Conservation (phyloP, 1,140 invertebrate genomes). For the Helicorthomorpha holstii region DNA sequence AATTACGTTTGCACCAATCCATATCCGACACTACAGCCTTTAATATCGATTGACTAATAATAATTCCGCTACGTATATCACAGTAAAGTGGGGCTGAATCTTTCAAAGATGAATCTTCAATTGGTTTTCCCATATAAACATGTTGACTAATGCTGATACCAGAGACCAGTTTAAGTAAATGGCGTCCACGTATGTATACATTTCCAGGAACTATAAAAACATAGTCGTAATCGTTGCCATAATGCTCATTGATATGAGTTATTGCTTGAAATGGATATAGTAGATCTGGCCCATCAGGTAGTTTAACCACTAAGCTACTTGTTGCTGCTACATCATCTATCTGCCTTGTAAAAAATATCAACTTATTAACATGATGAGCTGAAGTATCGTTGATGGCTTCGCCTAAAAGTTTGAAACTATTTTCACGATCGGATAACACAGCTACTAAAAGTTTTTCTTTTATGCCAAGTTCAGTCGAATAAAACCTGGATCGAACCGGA, state of each 20-base stretch:
- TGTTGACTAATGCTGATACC: slow-evolving; percentile 64
- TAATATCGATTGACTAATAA: slow-evolving; percentile 57
- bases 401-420: slow-evolving; percentile 46
- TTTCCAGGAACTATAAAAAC: slow-evolving; percentile 70
- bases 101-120: slow-evolving; percentile 17
- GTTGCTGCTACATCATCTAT: slow-evolving; percentile 56
- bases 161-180: slow-evolving; percentile 45
- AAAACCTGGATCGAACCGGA: slow-evolving; percentile 57
- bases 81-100: slow-evolving; percentile 10
- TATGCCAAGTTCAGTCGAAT: slow-evolving; percentile 80
- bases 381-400: slow-evolving; percentile 58
- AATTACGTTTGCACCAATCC: slow-evolving; percentile 71
- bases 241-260: slow-evolving; percentile 77
- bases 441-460: slow-evolving; percentile 73
- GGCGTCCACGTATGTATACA: slow-evolving; percentile 56
- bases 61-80: slow-evolving; percentile 41
- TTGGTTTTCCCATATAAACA: slow-evolving; percentile 48
- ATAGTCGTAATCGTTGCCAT: slow-evolving; percentile 72
- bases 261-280: slow-evolving; percentile 40
- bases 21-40: slow-evolving; percentile 48
- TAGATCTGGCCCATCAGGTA: slow-evolving; percentile 21
- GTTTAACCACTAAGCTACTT: slow-evolving; percentile 28
- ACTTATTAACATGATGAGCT: slow-evolving; percentile 55
- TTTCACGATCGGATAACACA: slow-evolving; percentile 51
- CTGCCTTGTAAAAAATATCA: slow-evolving; percentile 52